Evolutionary conservation across 92 coral and sea anemone genomes (phyloP).

Genomic region (Parazoanthus darwini): DNA sequence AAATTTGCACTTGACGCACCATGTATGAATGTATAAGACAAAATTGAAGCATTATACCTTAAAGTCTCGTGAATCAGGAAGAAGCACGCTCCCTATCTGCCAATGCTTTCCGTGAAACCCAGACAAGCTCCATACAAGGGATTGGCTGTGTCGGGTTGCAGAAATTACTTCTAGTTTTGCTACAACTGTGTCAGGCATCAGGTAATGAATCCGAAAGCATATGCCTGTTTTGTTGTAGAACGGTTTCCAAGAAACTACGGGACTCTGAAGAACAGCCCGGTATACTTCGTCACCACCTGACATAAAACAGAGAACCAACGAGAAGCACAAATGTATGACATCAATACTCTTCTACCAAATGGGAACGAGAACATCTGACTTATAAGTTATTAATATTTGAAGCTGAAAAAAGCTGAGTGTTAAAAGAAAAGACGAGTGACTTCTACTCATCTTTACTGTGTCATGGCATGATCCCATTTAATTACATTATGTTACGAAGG

Average conservation of each 20-base stretch:
- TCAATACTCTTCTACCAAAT: too few species aligned
- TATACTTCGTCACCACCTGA: not conserved
- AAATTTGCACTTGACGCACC: too few species aligned
- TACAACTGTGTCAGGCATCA: not conserved
- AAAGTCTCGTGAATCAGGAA: not conserved
- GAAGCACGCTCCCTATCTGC: not conserved
- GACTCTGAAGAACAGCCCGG: slow-evolving; percentile 1
- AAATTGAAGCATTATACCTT: not conserved
- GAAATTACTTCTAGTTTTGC: not conserved
- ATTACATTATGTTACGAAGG: too few species aligned
- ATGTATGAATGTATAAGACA: not conserved
- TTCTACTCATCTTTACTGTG: too few species aligned
- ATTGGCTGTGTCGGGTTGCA: not conserved
- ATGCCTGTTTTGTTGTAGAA: slow-evolving; percentile 11
- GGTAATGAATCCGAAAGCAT: slow-evolving; percentile 6
- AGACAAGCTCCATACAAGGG: slow-evolving; percentile 1
- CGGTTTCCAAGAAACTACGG: not conserved
- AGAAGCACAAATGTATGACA: too few species aligned
- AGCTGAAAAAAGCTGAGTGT: too few species aligned
- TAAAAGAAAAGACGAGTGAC: too few species aligned
- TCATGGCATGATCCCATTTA: too few species aligned
- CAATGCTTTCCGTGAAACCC: slow-evolving; percentile 17
- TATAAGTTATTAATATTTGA: too few species aligned
- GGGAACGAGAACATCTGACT: too few species aligned
- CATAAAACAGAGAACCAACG: not conserved